Evolutionary conservation across 2,113 vertebrate species (phyloP).

Genomic region (Coturnix japonica): DNA sequence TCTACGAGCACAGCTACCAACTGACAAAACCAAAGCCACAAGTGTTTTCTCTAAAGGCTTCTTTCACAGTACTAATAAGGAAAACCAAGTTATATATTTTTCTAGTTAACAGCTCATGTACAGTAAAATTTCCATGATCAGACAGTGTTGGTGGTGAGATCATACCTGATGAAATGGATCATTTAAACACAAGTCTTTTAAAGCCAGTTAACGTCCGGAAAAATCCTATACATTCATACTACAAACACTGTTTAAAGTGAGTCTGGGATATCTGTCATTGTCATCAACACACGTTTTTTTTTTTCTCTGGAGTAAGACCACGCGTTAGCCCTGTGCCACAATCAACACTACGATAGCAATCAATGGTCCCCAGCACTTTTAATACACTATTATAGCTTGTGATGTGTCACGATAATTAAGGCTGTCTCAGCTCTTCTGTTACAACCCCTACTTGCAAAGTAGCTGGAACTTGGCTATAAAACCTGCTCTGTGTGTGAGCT

Average conservation of each 20-base stretch:
- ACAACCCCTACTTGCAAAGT: constrained; percentile 12
- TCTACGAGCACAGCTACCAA: constrained; percentile 65
- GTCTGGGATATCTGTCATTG: constrained; percentile 10
- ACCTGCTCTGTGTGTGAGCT: constrained; percentile 17
- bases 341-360: neutral
- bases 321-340: neutral
- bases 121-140: constrained; percentile 6
- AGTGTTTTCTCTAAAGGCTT: constrained; percentile 59
- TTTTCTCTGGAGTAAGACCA: neutral
- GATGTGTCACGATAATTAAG: constrained; percentile 7
- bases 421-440: constrained; percentile 44
- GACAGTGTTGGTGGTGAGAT: constrained; percentile 30
- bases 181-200: constrained; percentile 52
- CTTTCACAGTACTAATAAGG: constrained; percentile 69
- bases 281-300: neutral
- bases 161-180: constrained; percentile 39
- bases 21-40: constrained; percentile 63
- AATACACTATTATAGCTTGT: constrained; percentile 2
- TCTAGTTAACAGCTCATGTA: constrained; percentile 40
- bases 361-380: constrained; percentile 28
- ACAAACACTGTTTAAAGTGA: constrained; percentile 53
- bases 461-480: constrained; percentile 17
- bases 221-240: constrained; percentile 57
- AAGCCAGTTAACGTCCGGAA: constrained; percentile 60
- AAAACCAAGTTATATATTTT: constrained; percentile 40